phyloP scores from a whole-genome alignment of 1,140 invertebrate genomes.

The Wasmannia auropunctata region DNA sequence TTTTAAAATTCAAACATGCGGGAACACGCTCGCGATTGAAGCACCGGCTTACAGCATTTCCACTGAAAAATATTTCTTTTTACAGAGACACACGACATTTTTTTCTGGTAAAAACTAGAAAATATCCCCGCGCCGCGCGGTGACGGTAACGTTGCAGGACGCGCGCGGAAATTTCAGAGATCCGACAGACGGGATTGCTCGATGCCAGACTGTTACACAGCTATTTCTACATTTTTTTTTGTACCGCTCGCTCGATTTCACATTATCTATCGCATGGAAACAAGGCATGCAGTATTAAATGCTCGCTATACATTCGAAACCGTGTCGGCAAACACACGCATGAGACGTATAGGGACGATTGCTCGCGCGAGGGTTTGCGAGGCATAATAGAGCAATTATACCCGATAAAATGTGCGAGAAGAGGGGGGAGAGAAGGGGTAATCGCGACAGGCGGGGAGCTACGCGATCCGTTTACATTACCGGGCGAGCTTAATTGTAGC shows the following conservation, averaged over 20 bases:
- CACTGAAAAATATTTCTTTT: conserved; percentile 18
- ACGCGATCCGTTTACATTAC: conserved; percentile 61
- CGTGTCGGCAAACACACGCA: not conserved
- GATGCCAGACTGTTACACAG: not conserved
- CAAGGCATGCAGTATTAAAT: not conserved
- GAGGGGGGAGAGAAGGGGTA: conserved; percentile 11
- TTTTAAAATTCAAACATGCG: conserved; percentile 50
- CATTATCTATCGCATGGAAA: not conserved
- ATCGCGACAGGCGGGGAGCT: not conserved
- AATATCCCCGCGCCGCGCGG: not conserved
- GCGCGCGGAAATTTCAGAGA: not conserved
- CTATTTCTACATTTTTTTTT: too few relatives aligned
- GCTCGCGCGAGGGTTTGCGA: conserved; percentile 55
- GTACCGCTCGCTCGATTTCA: conserved; percentile 17
- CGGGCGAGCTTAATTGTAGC: conserved; percentile 56
- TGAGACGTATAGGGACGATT: conserved; percentile 40
- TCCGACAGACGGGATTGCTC: not conserved
- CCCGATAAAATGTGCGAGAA: conserved; percentile 58
- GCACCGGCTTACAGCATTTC: conserved; percentile 22
- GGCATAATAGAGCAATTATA: conserved; percentile 70
- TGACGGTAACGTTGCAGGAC: too few relatives aligned
- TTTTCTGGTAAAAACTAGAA: conserved; percentile 2
- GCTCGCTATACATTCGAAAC: conserved; percentile 4
- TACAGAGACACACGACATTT: conserved; percentile 12
- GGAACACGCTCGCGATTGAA: conserved; percentile 13